A percentile compares a stretch with the other conserved stretches of the same genome.
These are phyloP conservation scores for Sebastes minor DNA, from an alignment of 2,797 vertebrate species.

Conservation along the genomic window DNA sequence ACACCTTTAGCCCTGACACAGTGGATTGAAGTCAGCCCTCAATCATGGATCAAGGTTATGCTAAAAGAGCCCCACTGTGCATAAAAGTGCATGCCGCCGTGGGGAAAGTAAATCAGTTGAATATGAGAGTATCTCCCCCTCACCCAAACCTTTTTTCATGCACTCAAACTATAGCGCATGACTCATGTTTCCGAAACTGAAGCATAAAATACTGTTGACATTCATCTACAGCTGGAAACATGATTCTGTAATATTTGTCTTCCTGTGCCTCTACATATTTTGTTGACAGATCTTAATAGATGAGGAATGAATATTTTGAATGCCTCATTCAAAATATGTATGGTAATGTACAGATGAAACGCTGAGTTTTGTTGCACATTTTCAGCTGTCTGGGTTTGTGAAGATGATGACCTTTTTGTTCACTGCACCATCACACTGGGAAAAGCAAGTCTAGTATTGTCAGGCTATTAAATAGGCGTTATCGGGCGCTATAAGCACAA, in stretches of 20 bases:
- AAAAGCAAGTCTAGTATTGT: not conserved
- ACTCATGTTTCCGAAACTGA: slow-evolving; percentile 26
- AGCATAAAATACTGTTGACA: slow-evolving; percentile 4
- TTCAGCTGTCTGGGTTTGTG: not conserved
- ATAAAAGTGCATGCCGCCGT: slow-evolving; percentile 27
- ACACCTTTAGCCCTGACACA: slow-evolving; percentile 46
- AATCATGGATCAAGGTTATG: slow-evolving; percentile 53
- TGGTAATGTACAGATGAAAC: not conserved
- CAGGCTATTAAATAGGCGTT: too few relatives aligned
- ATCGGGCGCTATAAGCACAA: too few relatives aligned
- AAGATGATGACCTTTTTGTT: not conserved
- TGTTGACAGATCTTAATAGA: not conserved
- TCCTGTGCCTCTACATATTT: not conserved
- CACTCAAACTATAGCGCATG: slow-evolving; percentile 22
- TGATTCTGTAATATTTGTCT: not conserved
- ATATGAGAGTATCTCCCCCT: slow-evolving; percentile 15
- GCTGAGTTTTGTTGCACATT: not conserved
- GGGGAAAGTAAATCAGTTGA: slow-evolving; percentile 41
- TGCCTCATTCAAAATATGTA: not conserved
- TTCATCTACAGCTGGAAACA: slow-evolving; percentile 7
- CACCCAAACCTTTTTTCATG: slow-evolving; percentile 14
- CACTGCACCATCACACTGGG: not conserved
- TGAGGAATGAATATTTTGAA: not conserved
- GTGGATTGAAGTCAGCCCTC: slow-evolving; percentile 44
- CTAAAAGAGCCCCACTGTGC: slow-evolving; percentile 45